Percentiles rank a stretch among this genome's conserved stretches.
These are phyloP conservation scores for Leptatherina wallacei DNA, from an alignment of 2,797 vertebrate genomes.

Conservation along the genomic window DNA sequence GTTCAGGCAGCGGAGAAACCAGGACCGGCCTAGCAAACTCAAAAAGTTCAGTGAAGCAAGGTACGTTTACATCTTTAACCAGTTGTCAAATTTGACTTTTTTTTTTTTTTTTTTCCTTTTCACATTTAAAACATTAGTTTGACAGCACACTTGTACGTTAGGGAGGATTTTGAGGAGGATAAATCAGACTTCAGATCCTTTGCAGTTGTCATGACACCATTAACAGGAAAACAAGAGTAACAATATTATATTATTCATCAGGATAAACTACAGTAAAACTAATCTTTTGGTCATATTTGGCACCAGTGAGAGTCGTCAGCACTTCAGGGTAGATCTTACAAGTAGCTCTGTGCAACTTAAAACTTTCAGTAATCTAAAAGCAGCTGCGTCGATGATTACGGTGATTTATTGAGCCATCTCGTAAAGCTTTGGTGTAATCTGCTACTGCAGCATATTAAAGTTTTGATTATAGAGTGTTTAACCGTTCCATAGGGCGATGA, in stretches of 20 bases:
- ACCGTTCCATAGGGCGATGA: not conserved
- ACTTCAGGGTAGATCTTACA: not conserved
- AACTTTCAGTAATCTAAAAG: not conserved
- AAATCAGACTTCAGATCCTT: not conserved
- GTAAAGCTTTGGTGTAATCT: not conserved
- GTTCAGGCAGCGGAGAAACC: slow-evolving; percentile 93
- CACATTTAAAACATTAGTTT: not conserved
- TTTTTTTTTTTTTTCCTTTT: not conserved
- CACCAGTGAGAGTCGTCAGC: not conserved
- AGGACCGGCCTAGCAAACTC: slow-evolving; percentile 92
- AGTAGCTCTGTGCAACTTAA: not conserved
- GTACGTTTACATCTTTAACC: slow-evolving; percentile 62
- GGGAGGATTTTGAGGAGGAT: not conserved
- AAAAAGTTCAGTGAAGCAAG: slow-evolving; percentile 96
- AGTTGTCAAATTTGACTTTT: not conserved
- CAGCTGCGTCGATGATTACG: not conserved
- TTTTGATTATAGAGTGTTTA: not conserved
- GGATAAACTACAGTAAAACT: too few relatives aligned
- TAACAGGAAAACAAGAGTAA: not conserved
- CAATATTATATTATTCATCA: not conserved
- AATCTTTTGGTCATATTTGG: too few relatives aligned
- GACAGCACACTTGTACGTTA: not conserved
- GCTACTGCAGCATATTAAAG: not conserved
- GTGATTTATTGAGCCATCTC: slow-evolving; percentile 6
- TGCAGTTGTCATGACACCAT: not conserved